A percentile compares a stretch with the other conserved stretches of the same genome.
These are phyloP conservation scores for Neosalanx taihuensis DNA, from an alignment of 2,797 vertebrate species.

Conservation along the genomic window DNA sequence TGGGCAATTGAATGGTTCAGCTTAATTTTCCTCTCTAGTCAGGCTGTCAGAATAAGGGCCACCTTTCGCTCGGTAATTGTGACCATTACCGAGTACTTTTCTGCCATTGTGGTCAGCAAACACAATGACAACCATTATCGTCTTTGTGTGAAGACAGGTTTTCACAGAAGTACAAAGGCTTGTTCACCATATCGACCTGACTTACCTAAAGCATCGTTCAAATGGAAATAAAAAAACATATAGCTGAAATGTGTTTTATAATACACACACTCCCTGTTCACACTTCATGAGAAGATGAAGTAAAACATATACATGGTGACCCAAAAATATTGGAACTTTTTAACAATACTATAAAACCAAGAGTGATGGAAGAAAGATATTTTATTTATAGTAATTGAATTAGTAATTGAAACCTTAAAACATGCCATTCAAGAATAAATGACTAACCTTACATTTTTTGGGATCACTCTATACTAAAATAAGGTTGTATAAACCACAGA, in stretches of 20 bases:
- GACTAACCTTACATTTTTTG: too few relatives aligned
- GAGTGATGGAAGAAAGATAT: too few relatives aligned
- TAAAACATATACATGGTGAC: too few relatives aligned
- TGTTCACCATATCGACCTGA: background rate
- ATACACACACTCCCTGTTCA: too few relatives aligned
- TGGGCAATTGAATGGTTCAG: background rate
- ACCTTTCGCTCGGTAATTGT: background rate
- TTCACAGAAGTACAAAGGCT: background rate
- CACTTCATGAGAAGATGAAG: too few relatives aligned
- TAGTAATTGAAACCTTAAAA: too few relatives aligned
- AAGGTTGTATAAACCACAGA: too few relatives aligned
- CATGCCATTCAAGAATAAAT: too few relatives aligned
- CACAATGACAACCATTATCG: background rate
- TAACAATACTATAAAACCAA: too few relatives aligned
- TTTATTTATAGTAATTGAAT: too few relatives aligned
- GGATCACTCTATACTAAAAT: too few relatives aligned
- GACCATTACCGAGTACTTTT: conserved; percentile 1
- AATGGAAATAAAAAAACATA: background rate
- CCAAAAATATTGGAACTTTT: too few relatives aligned
- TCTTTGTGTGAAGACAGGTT: background rate
- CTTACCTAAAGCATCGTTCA: background rate
- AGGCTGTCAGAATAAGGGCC: background rate
- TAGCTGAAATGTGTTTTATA: background rate
- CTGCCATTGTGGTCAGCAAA: background rate
- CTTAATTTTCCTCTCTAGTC: background rate